Percentiles rank a stretch among this genome's conserved stretches.
These are phyloP conservation scores for Ctena decussata DNA, from an alignment of 2,888 invertebrate species.

Conservation along the genomic window DNA sequence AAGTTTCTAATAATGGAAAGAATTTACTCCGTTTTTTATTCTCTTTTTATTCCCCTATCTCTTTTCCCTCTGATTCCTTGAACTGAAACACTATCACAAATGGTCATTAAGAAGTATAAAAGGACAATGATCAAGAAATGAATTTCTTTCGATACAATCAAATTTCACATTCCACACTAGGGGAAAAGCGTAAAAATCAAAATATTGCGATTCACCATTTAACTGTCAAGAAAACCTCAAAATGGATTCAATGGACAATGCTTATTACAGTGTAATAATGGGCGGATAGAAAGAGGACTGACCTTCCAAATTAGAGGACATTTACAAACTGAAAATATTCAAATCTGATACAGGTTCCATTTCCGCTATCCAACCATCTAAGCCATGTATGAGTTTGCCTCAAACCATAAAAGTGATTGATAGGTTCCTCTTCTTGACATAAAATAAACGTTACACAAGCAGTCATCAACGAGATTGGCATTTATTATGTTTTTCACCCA, in stretches of 20 bases:
- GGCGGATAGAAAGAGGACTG: conserved; percentile 16
- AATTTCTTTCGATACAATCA: too few relatives aligned
- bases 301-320: conserved; percentile 7
- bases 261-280: conserved; percentile 18
- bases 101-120: too few relatives aligned
- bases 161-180: too few relatives aligned
- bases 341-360: conserved; percentile 24
- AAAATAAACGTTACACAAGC: conserved; percentile 20
- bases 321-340: conserved; percentile 6
- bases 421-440: conserved; percentile 10
- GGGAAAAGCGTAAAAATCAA: too few relatives aligned
- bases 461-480: conserved; percentile 21
- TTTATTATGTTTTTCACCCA: conserved; percentile 29
- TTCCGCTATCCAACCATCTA: background rate
- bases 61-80: too few relatives aligned
- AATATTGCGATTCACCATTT: background rate
- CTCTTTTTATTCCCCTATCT: too few relatives aligned
- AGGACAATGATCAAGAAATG: too few relatives aligned
- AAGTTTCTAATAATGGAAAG: too few relatives aligned
- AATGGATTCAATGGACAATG: conserved; percentile 7
- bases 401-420: background rate
- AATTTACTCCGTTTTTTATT: too few relatives aligned
- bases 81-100: too few relatives aligned
- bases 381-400: background rate
- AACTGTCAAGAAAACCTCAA: background rate